These are phyloP conservation scores for Scytalopus superciliaris DNA, from an alignment of 2,113 vertebrate genomes.

Conservation along the genomic window DNA sequence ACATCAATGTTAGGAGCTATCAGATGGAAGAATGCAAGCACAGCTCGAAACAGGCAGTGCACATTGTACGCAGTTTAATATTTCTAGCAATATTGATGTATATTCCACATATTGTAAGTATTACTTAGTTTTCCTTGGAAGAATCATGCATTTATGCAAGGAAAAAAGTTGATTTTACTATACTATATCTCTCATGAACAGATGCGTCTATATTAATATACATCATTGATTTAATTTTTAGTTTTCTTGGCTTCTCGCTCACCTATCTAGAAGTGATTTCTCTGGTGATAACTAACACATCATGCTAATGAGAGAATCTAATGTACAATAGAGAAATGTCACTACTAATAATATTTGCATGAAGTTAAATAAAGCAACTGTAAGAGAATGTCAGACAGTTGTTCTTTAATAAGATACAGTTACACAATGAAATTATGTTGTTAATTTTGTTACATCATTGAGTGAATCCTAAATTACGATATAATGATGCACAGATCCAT, in stretches of 20 bases:
- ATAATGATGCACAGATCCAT: slow-evolving; percentile 77
- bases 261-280: slow-evolving; percentile 80
- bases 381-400: slow-evolving; percentile 81
- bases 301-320: slow-evolving; percentile 80
- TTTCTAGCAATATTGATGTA: neutral
- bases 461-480: slow-evolving; percentile 80
- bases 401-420: slow-evolving; percentile 82
- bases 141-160: slow-evolving; percentile 50
- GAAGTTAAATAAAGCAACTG: slow-evolving; percentile 83
- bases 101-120: neutral
- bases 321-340: slow-evolving; percentile 83
- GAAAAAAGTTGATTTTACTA: slow-evolving; percentile 65
- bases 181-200: slow-evolving; percentile 70
- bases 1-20: slow-evolving; percentile 17
- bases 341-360: slow-evolving; percentile 83
- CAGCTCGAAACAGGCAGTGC: slow-evolving; percentile 9
- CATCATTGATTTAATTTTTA: slow-evolving; percentile 77
- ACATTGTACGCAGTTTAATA: neutral
- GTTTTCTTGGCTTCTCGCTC: slow-evolving; percentile 74
- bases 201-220: slow-evolving; percentile 71
- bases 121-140: slow-evolving; percentile 58
- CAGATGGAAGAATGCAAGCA: slow-evolving; percentile 9
- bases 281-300: slow-evolving; percentile 82
- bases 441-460: slow-evolving; percentile 82
- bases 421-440: slow-evolving; percentile 82